Evolutionary conservation across 2,113 vertebrate genomes (phyloP).

Genomic region (Synodontis membranacea): DNA sequence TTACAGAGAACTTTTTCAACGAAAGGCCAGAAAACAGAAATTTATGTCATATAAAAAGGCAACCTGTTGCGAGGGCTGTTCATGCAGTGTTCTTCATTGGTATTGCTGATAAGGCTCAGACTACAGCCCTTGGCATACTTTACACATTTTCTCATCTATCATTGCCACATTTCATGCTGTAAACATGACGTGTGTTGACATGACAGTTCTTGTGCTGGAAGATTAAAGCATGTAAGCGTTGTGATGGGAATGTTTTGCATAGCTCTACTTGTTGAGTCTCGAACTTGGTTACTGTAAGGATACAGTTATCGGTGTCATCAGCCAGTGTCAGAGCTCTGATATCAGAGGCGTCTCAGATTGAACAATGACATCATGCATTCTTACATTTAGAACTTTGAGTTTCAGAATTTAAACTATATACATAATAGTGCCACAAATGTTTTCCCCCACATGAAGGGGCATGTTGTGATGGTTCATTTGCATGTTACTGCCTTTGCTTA

Average conservation of each 20-base stretch:
- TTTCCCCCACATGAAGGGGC: not conserved
- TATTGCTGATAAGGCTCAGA: not conserved
- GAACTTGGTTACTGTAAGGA: not conserved
- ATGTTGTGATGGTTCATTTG: not conserved
- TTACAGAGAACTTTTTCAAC: not conserved
- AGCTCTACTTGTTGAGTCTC: not conserved
- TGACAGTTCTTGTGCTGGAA: not conserved
- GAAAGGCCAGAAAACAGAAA: not conserved
- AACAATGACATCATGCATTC: not conserved
- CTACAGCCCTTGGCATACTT: not conserved
- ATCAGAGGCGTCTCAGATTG: not conserved
- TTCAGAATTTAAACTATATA: not conserved
- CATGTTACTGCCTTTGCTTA: not conserved
- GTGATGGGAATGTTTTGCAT: not conserved
- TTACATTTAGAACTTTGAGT: not conserved
- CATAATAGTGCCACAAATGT: not conserved
- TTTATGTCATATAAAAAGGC: not conserved
- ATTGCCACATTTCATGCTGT: not conserved
- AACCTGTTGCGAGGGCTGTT: not conserved
- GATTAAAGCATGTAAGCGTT: not conserved
- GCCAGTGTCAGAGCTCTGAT: not conserved
- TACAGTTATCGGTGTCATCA: not conserved
- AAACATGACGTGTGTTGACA: not conserved
- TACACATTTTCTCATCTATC: not conserved
- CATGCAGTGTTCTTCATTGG: not conserved